Evolutionary conservation across 1,140 invertebrate species (phyloP), one percentile per base, ranked within the genome.

Genomic region (Trichoplusia ni): DNA sequence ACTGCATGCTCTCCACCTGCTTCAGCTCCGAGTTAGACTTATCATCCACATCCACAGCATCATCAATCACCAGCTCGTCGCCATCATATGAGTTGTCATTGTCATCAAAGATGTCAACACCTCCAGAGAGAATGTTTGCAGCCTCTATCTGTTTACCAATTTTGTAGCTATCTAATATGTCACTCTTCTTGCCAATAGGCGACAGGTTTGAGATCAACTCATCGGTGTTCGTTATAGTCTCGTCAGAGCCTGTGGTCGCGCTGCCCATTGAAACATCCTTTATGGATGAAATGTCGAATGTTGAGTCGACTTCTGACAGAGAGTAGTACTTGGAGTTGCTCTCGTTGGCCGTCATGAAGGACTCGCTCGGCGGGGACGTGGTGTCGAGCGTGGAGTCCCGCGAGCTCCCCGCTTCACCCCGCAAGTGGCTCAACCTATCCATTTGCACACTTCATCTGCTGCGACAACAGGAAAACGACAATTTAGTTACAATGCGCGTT

Each of bases 71-170:
- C 8, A 91, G 75, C 35, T 91, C 90, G 73, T 90, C 78, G 13
- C 83, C 90, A 73, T 91, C 90, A 66, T 90, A 89, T 0, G 90
- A 91, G 59, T 90, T 90, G 19, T 91, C 88, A 77, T 90, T 90
- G 40, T 91, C 90, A 61, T 91, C 90, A 73, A 91, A 91, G 51
- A 91, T 91, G 58, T 88, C 82, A 4, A 91, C 86, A 51, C 89
- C 88, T 27, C 89, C 89, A 6, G 88, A 91, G 6, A 91, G 65
- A 23, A 91, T 90, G 63, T 90, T 90, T 19, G 84, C 82, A 7
- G 89, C 85, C 42, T 90, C 86, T 62, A 91, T 90, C 67, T 89
- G 87, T 67, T 84, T 84, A 21, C 81, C 84, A 66, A 89, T 89
- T 67, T 89, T 84, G 60, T 81, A 89, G 31, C 65, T 79, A 60